These are phyloP conservation scores for Drosophila gaucha DNA, from an alignment of 2,888 invertebrate genomes.

Conservation along the genomic window DNA sequence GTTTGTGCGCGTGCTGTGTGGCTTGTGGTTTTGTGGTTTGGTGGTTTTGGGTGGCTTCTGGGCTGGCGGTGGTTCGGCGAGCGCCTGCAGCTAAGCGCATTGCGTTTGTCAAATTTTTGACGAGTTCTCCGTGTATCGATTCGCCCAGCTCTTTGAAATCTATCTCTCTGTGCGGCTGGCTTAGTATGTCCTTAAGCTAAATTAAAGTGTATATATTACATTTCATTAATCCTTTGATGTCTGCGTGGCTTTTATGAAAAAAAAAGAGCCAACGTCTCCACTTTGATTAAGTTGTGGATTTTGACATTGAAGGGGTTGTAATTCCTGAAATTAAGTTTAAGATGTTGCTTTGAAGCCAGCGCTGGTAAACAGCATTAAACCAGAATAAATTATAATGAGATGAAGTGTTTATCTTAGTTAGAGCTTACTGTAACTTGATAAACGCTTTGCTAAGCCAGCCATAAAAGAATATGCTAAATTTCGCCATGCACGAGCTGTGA, in stretches of 20 bases:
- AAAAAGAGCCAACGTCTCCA: slow-evolving; percentile 20
- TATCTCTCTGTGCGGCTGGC: slow-evolving; percentile 38
- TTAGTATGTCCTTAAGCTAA: slow-evolving; percentile 56
- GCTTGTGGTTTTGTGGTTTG: slow-evolving; percentile 51
- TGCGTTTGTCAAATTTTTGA: slow-evolving; percentile 74
- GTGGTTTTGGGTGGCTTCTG: neutral
- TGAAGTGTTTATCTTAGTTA: slow-evolving; percentile 12
- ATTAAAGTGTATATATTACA: slow-evolving; percentile 68
- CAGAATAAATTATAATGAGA: slow-evolving; percentile 18
- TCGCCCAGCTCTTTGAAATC: slow-evolving; percentile 59
- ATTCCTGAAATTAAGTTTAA: slow-evolving; percentile 17
- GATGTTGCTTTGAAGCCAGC: slow-evolving; percentile 2
- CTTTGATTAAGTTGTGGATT: slow-evolving; percentile 62
- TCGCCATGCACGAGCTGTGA: neutral
- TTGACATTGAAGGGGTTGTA: slow-evolving; percentile 24
- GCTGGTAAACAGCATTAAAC: slow-evolving; percentile 2
- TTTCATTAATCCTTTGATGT: slow-evolving; percentile 76
- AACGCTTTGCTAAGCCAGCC: neutral
- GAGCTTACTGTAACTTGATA: neutral
- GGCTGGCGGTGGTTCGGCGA: neutral
- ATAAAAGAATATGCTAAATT: neutral
- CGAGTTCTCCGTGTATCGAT: slow-evolving; percentile 53
- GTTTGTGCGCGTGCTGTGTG: slow-evolving; percentile 56
- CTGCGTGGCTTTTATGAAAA: slow-evolving; percentile 15
- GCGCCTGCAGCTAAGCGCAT: slow-evolving; percentile 74